Conservation (phyloP, 2,797 vertebrate genomes). For the Heliangelus exortis region DNA sequence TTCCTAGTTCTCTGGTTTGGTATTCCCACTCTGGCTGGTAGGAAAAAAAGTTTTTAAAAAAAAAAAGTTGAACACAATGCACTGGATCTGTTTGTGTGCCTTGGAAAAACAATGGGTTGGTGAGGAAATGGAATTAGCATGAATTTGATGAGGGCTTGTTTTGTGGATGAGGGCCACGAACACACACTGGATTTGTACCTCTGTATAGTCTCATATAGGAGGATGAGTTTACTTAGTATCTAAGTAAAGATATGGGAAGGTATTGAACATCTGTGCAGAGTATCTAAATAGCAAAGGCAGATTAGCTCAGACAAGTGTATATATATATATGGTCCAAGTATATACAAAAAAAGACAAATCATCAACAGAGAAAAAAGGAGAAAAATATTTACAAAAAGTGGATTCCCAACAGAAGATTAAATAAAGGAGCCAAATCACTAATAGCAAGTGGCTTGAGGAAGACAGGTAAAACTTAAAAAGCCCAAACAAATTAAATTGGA, state of each 20-base stretch:
- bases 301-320: neutral
- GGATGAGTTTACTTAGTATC: neutral
- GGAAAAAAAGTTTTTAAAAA: neutral
- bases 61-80: neutral
- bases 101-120: neutral
- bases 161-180: neutral
- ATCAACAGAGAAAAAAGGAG: neutral
- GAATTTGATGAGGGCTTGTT: neutral
- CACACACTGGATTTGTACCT: neutral
- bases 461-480: neutral
- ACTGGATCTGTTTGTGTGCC: neutral
- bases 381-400: neutral
- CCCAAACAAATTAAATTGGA: fast-evolving
- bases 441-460: neutral
- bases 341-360: neutral
- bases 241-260: neutral
- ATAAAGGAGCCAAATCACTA: neutral
- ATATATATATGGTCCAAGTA: neutral
- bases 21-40: neutral
- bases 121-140: neutral
- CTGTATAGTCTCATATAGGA: neutral
- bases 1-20: neutral
- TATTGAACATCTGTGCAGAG: neutral
- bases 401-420: neutral
- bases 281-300: neutral